Conservation (phyloP, 64 coral and sea anemone genomes). For the Dendrophyllia cribrosa region DNA sequence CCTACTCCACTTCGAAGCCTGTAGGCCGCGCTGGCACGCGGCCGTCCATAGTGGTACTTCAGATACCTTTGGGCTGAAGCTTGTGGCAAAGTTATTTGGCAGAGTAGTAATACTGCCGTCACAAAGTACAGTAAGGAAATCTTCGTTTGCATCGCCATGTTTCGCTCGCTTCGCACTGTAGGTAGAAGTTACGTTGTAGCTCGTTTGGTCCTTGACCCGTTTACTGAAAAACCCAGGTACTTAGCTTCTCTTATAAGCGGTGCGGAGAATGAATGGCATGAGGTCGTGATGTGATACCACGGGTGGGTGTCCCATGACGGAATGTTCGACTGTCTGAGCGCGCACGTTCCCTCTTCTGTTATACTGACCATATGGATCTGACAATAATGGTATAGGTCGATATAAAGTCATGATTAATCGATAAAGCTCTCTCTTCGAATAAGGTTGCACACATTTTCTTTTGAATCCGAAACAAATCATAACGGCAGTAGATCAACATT, state of each 20-base stretch:
- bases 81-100: background rate
- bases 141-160: conserved; percentile 4
- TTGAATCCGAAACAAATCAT: too few relatives aligned
- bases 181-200: background rate
- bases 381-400: too few relatives aligned
- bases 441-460: too few relatives aligned
- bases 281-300: background rate
- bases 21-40: background rate
- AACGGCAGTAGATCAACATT: too few relatives aligned
- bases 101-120: background rate
- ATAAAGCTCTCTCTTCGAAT: too few relatives aligned
- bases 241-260: background rate
- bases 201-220: background rate
- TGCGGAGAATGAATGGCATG: background rate
- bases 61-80: too few relatives aligned
- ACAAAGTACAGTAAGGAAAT: background rate
- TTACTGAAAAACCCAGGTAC: too few relatives aligned
- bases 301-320: background rate
- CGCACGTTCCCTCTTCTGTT: background rate
- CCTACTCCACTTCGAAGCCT: background rate
- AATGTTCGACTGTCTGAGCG: background rate
- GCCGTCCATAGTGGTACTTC: background rate
- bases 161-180: too few relatives aligned
- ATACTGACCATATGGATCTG: too few relatives aligned
- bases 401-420: too few relatives aligned